Base-by-base conservation (phyloP, 2,888 invertebrate species). In the Subacronicta megacephala region DNA sequence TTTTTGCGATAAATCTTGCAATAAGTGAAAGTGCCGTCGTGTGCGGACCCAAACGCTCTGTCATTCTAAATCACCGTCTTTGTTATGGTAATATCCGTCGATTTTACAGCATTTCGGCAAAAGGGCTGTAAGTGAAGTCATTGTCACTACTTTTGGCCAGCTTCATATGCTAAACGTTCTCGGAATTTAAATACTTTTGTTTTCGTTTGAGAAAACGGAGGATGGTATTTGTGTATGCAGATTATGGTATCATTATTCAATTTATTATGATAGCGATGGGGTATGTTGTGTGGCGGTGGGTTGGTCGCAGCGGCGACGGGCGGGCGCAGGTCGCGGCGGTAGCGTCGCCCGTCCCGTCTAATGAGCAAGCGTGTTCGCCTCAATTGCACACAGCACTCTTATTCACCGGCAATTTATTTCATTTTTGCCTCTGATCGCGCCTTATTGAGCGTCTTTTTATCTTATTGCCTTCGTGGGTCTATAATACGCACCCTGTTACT, bases 351-450 rank as follows among this genome's bases (percentile, higher is more conserved):
- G 62, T 62, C 77, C 77, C 85, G 81, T 93, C 93, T 94, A 94
- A 94, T 94, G 94, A 94, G 94, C 93, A 86, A 87, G 83, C 93
- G 87, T 94, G 94, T 94, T 93, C 91, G 87, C 87, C 85, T 92
- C 93, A 92, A 93, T 93, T 94, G 93, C 93, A 90, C 92, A 91
- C 90, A 89, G 89, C 85, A 91, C 90, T 91, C 90, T 92, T 92
- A 92, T 92, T 92, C 93, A 88, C 89, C 83, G 90, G 92, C 93
- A 93, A 93, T 94, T 94, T 94, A 94, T 94, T 93, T 93, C 90
- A 94, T 94, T 94, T 94, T 94, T 93, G 93, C 92, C 84, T 93
- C 89, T 92, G 93, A 92, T 91, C 92, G 92, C 93, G 92, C 93
- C 93, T 93, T 94, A 94, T 93, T 92, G 92, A 92, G 93, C 81